These are phyloP conservation scores for Procambarus clarkii DNA, from an alignment of 1,140 invertebrate species.

Conservation along the genomic window DNA sequence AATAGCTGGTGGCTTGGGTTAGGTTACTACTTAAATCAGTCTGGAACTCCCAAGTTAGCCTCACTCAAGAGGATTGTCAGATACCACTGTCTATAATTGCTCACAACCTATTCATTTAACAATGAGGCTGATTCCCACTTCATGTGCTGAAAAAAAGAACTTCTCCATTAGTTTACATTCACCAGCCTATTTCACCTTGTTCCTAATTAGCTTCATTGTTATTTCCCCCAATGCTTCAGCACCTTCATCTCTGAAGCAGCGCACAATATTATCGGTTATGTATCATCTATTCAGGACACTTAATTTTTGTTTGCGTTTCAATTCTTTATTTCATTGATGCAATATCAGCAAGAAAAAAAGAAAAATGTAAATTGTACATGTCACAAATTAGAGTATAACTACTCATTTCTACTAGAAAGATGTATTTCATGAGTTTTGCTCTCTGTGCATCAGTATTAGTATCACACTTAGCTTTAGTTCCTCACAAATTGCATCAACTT, in stretches of 20 bases:
- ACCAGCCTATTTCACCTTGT: conserved; percentile 2
- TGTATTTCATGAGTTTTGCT: not conserved
- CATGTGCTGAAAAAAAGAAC: not conserved
- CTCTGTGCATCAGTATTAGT: conserved; percentile 22
- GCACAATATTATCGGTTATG: conserved; percentile 3
- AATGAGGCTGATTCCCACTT: not conserved
- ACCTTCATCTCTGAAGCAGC: not conserved
- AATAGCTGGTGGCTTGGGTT: not conserved
- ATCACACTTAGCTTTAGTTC: not conserved
- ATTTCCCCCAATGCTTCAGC: not conserved
- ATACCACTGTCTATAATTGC: not conserved
- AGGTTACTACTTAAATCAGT: not conserved
- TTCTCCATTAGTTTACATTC: not conserved
- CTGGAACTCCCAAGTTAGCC: not conserved
- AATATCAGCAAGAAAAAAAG: not conserved
- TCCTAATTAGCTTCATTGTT: not conserved
- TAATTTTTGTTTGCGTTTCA: not conserved
- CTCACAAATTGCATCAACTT: conserved; percentile 8
- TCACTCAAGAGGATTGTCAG: not conserved
- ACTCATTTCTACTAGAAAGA: not conserved
- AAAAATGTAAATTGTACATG: not conserved
- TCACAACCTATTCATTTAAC: not conserved
- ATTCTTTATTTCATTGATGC: not conserved
- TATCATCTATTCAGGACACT: not conserved
- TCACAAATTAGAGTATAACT: not conserved